Percentiles rank a stretch among this genome's conserved stretches.
phyloP scores from a whole-genome alignment of 1,140 invertebrate species.

The Drosophila bocqueti region DNA sequence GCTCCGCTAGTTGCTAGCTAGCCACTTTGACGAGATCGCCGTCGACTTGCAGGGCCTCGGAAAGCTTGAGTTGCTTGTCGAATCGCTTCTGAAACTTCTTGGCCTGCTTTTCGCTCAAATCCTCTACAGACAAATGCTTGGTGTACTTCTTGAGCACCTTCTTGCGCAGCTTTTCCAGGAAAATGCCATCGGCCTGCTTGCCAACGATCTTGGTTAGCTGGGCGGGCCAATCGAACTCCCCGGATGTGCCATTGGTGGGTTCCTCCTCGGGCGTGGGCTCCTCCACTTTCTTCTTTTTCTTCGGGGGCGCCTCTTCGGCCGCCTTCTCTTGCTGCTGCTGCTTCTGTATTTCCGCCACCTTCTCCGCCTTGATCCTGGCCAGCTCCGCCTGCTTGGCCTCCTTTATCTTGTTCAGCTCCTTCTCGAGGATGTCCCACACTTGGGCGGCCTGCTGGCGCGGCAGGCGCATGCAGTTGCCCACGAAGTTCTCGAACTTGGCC shows the following conservation, averaged over 20 bases:
- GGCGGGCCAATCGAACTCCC: slow-evolving; percentile 66
- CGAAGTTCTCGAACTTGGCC: slow-evolving; percentile 93
- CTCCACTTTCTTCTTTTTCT: slow-evolving; percentile 67
- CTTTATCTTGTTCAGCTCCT: slow-evolving; percentile 87
- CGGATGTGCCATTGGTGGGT: slow-evolving; percentile 6
- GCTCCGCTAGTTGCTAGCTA: slow-evolving; percentile 15
- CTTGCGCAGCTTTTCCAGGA: slow-evolving; percentile 85
- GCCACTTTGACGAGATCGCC: slow-evolving; percentile 67
- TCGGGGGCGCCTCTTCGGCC: slow-evolving; percentile 55
- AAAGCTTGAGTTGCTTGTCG: slow-evolving; percentile 70
- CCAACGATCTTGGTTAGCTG: slow-evolving; percentile 56
- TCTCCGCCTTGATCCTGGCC: slow-evolving; percentile 52
- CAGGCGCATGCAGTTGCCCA: slow-evolving; percentile 87
- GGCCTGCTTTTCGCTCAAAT: slow-evolving; percentile 69
- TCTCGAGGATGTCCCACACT: slow-evolving; percentile 90
- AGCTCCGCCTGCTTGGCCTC: slow-evolving; percentile 69
- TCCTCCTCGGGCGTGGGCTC: slow-evolving; percentile 66
- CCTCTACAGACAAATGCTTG: slow-evolving; percentile 70
- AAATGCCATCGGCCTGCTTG: slow-evolving; percentile 70
- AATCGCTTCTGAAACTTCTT: slow-evolving; percentile 81
- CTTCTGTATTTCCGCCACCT: slow-evolving; percentile 21
- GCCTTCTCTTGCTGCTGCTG: slow-evolving; percentile 24
- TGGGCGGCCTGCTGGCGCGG: slow-evolving; percentile 87
- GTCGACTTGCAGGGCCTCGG: slow-evolving; percentile 53
- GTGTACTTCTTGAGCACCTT: slow-evolving; percentile 87